phyloP scores from a whole-genome alignment of 2,113 vertebrate species.

The Chauna torquata region DNA sequence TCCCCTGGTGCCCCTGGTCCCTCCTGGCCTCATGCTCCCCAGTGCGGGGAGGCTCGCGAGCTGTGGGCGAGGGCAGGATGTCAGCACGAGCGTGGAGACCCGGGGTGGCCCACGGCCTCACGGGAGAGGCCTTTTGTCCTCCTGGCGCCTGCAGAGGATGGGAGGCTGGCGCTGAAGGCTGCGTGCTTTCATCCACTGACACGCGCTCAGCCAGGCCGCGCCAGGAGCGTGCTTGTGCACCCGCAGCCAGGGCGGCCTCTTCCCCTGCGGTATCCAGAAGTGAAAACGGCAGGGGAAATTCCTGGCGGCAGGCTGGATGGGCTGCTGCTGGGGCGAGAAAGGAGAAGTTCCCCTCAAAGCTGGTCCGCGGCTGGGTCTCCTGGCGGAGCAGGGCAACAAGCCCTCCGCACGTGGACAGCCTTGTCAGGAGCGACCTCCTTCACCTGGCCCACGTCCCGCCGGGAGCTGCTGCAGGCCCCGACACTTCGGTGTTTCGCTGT shows the following conservation, averaged over 20 bases:
- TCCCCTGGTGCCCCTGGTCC: too few species aligned
- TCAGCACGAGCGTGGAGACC: too few species aligned
- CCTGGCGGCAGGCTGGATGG: not conserved
- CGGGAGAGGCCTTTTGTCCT: not conserved
- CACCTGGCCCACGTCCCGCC: not conserved
- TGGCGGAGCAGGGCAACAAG: too few species aligned
- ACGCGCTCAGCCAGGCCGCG: not conserved
- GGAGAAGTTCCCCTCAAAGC: not conserved
- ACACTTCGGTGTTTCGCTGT: accelerated
- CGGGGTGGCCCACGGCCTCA: too few species aligned
- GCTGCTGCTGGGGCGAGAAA: not conserved
- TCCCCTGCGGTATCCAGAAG: not conserved
- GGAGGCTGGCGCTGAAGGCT: not conserved
- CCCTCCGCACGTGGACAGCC: not conserved
- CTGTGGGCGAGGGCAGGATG: too few species aligned
- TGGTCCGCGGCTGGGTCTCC: not conserved
- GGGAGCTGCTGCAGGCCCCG: not conserved
- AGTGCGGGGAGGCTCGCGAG: too few species aligned
- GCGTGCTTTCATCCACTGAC: not conserved
- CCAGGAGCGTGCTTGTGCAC: not conserved
- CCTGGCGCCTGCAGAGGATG: not conserved
- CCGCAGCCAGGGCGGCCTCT: not conserved
- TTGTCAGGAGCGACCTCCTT: not conserved
- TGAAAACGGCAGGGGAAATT: not conserved
- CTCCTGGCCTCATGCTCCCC: too few species aligned